A percentile compares a stretch with the other conserved stretches of the same genome.
These are phyloP conservation scores for Isoperla grammatica DNA, from an alignment of 2,888 invertebrate species.

Conservation along the genomic window DNA sequence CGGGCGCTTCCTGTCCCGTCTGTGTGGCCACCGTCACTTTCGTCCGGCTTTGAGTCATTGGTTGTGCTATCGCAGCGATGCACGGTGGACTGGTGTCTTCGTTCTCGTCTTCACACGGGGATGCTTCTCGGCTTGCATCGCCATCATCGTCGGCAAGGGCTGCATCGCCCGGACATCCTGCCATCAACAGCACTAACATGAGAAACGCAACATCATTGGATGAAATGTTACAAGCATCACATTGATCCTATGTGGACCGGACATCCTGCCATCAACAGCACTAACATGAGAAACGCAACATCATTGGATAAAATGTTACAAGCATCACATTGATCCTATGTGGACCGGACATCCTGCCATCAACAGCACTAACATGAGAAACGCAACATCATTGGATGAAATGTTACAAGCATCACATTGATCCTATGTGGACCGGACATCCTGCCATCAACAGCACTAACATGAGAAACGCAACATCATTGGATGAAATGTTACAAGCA, in stretches of 20 bases:
- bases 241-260: no score
- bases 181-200: background rate
- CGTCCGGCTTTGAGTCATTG: constrained; percentile 43
- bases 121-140: constrained; percentile 52
- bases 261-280: background rate
- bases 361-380: no score
- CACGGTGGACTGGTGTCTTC: constrained; percentile 37
- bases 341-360: no score
- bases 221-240: no score
- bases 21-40: constrained; percentile 81
- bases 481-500: no score
- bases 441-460: no score
- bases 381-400: no score
- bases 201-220: background rate
- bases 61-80: constrained; percentile 14
- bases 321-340: no score
- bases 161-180: constrained; percentile 19
- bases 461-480: no score
- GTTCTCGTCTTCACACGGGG: constrained; percentile 57
- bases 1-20: constrained; percentile 72
- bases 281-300: background rate
- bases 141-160: constrained; percentile 24
- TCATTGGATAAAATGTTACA: background rate
- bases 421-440: no score
- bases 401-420: no score